These are phyloP conservation scores for Lethrus apterus DNA, from an alignment of 1,140 invertebrate genomes.

Conservation along the genomic window DNA sequence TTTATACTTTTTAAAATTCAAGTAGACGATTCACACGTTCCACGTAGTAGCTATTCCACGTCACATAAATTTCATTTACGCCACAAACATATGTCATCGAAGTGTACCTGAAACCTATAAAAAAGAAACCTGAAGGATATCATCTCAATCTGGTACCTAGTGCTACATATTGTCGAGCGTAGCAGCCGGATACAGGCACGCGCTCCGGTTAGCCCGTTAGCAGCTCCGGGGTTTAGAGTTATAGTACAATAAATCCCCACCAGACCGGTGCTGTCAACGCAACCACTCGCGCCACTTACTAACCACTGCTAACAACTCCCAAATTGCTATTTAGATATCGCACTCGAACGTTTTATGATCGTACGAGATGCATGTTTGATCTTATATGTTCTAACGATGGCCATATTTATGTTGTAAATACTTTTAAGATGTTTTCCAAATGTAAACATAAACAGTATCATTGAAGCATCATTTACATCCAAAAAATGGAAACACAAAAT, in stretches of 20 bases:
- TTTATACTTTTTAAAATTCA: too few relatives aligned
- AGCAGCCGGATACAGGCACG: slow-evolving; percentile 31
- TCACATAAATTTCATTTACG: too few relatives aligned
- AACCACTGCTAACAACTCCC: slow-evolving; percentile 40
- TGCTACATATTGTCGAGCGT: slow-evolving; percentile 9
- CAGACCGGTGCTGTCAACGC: slow-evolving; percentile 31
- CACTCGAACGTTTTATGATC: slow-evolving; percentile 11
- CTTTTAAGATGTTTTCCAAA: too few relatives aligned
- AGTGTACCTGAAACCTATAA: too few relatives aligned
- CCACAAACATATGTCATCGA: too few relatives aligned
- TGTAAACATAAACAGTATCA: too few relatives aligned
- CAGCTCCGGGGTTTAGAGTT: slow-evolving; percentile 23
- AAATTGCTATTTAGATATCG: slow-evolving; percentile 38
- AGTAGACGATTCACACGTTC: too few relatives aligned
- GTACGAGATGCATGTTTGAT: slow-evolving; percentile 12
- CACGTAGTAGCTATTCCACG: too few relatives aligned
- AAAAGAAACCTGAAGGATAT: slow-evolving; percentile 12
- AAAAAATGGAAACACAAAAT: too few relatives aligned
- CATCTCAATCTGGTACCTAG: slow-evolving; percentile 13
- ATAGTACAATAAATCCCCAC: slow-evolving; percentile 32
- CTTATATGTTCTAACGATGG: too few relatives aligned
- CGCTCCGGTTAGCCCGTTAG: slow-evolving; percentile 21
- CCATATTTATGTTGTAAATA: too few relatives aligned
- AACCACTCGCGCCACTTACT: slow-evolving; percentile 34
- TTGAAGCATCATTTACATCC: too few relatives aligned